phyloP scores from a whole-genome alignment of 2,113 vertebrate species.

The Paramisgurnus dabryanus region DNA sequence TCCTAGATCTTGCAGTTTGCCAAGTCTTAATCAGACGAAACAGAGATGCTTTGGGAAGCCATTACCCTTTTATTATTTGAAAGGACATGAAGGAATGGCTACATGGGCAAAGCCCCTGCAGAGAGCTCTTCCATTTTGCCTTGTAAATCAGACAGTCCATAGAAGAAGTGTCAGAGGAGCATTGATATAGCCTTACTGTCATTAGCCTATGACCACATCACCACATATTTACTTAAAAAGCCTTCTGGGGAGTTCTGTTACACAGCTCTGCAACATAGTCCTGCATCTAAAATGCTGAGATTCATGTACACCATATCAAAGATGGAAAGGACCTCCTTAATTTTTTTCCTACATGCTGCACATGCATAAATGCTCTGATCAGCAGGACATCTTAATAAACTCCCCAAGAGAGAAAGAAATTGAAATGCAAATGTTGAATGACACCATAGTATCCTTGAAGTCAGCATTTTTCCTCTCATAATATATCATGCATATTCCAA shows the following conservation, averaged over 20 bases:
- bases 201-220: conserved; percentile 57
- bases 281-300: conserved; percentile 19
- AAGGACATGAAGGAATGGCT: conserved; percentile 57
- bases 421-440: conserved; percentile 16
- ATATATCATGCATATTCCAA: conserved; percentile 19
- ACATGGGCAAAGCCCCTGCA: conserved; percentile 51
- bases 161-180: conserved; percentile 41
- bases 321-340: neutral
- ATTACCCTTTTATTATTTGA: conserved; percentile 62
- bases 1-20: conserved; percentile 42
- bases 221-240: conserved; percentile 57
- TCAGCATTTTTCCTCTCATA: neutral
- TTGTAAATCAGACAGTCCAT: conserved; percentile 50
- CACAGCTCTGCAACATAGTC: conserved; percentile 24
- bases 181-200: conserved; percentile 54
- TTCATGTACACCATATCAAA: neutral
- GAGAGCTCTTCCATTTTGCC: conserved; percentile 45
- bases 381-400: conserved; percentile 18
- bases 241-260: conserved; percentile 43
- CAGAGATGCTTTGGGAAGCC: conserved; percentile 57
- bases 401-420: conserved; percentile 25
- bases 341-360: conserved; percentile 5
- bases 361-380: neutral
- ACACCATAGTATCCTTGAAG: conserved; percentile 8
- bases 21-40: conserved; percentile 57